Conservation (phyloP, 2,888 invertebrate genomes). For the Oligia strigilis region DNA sequence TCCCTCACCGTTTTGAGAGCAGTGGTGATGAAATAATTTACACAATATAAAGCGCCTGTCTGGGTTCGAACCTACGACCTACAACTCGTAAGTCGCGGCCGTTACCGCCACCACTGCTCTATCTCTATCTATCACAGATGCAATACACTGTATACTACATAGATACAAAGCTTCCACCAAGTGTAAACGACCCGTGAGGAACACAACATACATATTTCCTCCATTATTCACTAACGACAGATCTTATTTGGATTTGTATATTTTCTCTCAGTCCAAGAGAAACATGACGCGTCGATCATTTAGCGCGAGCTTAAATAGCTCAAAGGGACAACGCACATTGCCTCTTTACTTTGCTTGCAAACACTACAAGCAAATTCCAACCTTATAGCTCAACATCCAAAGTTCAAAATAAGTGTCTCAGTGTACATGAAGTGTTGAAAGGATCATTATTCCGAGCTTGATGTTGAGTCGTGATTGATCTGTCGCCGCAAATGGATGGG, state of each 20-base stretch:
- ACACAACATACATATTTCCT: conserved; percentile 56
- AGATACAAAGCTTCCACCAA: conserved; percentile 2
- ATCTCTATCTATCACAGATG: not conserved
- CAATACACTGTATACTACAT: not conserved
- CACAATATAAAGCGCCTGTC: too few species aligned
- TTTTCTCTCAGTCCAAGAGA: conserved; percentile 55
- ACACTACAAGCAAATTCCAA: conserved; percentile 16
- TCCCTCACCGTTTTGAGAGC: too few species aligned
- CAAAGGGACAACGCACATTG: conserved; percentile 68
- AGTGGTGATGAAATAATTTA: too few species aligned
- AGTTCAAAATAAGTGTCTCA: conserved; percentile 38
- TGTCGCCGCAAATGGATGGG: conserved; percentile 70
- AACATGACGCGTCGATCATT: conserved; percentile 68
- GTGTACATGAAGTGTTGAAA: conserved; percentile 67
- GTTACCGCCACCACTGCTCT: too few species aligned
- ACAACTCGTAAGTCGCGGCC: too few species aligned
- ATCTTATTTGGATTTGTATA: conserved; percentile 61
- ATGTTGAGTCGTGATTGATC: conserved; percentile 72
- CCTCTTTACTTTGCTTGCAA: conserved; percentile 52
- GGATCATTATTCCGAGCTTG: conserved; percentile 70
- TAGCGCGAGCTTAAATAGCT: conserved; percentile 70
- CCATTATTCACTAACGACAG: conserved; percentile 61
- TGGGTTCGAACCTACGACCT: too few species aligned
- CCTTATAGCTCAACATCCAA: not conserved
- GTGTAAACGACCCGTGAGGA: conserved; percentile 43